Evolutionary conservation across 2,113 vertebrate species (phyloP).

Genomic region (Cairina moschata): DNA sequence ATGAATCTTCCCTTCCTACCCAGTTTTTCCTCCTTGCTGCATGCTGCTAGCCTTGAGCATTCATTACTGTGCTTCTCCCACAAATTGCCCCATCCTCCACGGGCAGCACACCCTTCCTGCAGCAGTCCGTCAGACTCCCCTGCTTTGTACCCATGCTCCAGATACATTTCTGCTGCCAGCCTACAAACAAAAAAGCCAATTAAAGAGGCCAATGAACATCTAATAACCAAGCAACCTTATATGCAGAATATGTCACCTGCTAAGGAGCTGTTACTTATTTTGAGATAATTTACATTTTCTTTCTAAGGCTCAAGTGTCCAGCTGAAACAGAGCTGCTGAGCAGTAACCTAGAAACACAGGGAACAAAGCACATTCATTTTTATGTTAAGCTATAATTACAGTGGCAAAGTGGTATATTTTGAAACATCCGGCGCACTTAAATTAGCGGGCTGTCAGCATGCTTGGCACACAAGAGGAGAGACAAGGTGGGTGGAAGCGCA

Average conservation of each 20-base stretch:
- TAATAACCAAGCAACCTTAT: not conserved
- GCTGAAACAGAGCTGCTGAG: not conserved
- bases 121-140: not conserved
- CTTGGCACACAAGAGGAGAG: not conserved
- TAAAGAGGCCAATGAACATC: not conserved
- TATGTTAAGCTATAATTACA: not conserved
- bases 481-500: not conserved
- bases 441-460: not conserved
- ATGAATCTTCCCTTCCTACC: not conserved
- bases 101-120: not conserved
- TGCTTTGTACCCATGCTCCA: not conserved
- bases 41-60: not conserved
- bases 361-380: fast-evolving
- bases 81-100: not conserved
- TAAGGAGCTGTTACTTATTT: not conserved
- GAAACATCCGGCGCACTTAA: not conserved
- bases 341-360: not conserved
- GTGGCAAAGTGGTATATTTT: not conserved
- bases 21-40: not conserved
- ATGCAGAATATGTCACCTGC: not conserved
- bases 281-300: not conserved
- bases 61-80: not conserved
- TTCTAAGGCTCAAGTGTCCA: not conserved
- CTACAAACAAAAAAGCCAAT: not conserved
- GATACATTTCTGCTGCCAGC: not conserved